Conservation (phyloP, 2,797 vertebrate species). For the Gymnopithys bicolor region DNA sequence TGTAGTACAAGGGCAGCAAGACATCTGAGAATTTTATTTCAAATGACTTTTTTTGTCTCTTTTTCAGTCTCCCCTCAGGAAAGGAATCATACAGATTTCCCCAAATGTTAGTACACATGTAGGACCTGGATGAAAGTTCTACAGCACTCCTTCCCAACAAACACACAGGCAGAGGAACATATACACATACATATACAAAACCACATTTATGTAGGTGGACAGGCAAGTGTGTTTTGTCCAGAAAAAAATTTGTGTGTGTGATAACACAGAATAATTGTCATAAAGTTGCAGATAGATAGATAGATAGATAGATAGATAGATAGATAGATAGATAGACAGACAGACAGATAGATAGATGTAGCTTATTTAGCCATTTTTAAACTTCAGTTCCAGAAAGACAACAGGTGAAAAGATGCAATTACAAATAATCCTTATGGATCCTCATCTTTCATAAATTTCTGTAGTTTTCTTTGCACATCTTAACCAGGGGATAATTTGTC, state of each 20-base stretch:
- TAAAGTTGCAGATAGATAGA: background rate
- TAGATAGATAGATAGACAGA: too few relatives aligned
- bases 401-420: background rate
- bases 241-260: background rate
- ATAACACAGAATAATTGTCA: background rate
- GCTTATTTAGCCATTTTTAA: background rate
- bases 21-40: background rate
- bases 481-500: background rate
- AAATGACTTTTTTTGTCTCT: background rate
- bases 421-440: background rate
- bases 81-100: background rate
- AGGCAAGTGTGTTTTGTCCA: background rate
- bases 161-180: background rate
- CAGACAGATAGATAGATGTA: background rate
- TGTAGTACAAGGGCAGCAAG: background rate
- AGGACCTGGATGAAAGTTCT: background rate
- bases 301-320: too few relatives aligned
- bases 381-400: background rate
- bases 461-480: background rate
- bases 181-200: background rate
- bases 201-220: background rate
- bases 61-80: background rate
- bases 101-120: background rate
- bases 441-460: background rate
- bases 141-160: background rate